Evolutionary conservation across 2,888 invertebrate species (phyloP).

Genomic region (Drosophila villosipedis): DNA sequence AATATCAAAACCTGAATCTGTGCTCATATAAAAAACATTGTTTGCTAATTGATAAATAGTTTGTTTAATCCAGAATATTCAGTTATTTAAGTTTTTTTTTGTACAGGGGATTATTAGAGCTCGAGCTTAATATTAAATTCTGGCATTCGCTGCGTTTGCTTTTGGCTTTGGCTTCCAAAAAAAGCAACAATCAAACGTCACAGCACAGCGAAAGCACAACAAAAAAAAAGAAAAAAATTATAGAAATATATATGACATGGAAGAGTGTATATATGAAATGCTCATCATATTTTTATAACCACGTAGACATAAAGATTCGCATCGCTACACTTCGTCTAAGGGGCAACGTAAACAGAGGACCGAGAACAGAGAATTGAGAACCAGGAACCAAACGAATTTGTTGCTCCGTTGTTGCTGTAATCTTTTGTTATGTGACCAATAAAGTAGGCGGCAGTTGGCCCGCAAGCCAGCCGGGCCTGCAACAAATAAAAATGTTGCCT

Average conservation of each 20-base stretch:
- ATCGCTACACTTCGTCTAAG: slow-evolving; percentile 49
- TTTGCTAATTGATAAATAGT: background rate
- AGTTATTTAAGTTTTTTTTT: background rate
- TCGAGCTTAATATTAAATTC: slow-evolving; percentile 44
- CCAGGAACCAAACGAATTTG: slow-evolving; percentile 45
- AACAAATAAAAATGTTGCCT: slow-evolving; percentile 49
- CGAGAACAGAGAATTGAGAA: background rate
- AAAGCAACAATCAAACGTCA: slow-evolving; percentile 63
- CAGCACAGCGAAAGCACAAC: slow-evolving; percentile 16
- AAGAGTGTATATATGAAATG: slow-evolving; percentile 54
- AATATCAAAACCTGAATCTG: background rate
- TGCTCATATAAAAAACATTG: background rate
- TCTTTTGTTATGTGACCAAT: slow-evolving; percentile 82
- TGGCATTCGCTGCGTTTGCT: slow-evolving; percentile 42
- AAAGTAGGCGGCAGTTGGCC: slow-evolving; percentile 76
- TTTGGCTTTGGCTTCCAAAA: slow-evolving; percentile 26
- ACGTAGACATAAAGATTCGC: slow-evolving; percentile 78
- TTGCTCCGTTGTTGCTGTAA: slow-evolving; percentile 63
- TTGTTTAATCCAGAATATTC: background rate
- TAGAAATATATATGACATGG: slow-evolving; percentile 16
- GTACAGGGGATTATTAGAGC: background rate
- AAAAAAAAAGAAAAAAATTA: slow-evolving; percentile 29
- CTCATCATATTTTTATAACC: slow-evolving; percentile 82
- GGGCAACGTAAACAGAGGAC: slow-evolving; percentile 11
- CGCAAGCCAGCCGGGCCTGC: slow-evolving; percentile 43